These are phyloP conservation scores for Porites lutea DNA, from an alignment of 64 coral and sea anemone genomes.

Conservation along the genomic window DNA sequence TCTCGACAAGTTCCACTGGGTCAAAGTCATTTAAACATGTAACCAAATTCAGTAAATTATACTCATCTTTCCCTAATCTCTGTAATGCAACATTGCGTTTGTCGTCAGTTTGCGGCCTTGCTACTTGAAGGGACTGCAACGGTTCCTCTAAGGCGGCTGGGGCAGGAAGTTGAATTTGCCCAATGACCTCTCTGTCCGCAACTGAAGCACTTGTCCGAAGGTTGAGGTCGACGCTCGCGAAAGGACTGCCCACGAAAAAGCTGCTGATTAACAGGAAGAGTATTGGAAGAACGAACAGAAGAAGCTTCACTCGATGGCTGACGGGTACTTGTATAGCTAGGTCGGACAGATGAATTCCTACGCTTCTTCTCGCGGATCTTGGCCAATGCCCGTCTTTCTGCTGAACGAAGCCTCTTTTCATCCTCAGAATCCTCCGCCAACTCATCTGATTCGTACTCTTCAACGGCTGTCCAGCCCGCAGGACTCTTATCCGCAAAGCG, in stretches of 20 bases:
- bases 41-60: conserved; percentile 58
- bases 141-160: conserved; percentile 28
- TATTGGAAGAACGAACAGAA: conserved; percentile 9
- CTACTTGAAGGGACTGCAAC: conserved; percentile 31
- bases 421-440: conserved; percentile 62
- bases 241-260: conserved; percentile 44
- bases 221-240: conserved; percentile 58
- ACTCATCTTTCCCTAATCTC: conserved; percentile 55
- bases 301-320: background rate
- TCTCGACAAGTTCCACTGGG: too few species aligned
- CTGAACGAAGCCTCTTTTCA: conserved; percentile 42
- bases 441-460: too few species aligned
- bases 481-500: conserved; percentile 69
- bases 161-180: conserved; percentile 34
- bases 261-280: conserved; percentile 37
- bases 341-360: background rate
- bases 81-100: conserved; percentile 4
- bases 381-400: conserved; percentile 26
- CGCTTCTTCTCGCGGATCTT: conserved; percentile 43
- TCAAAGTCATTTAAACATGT: too few species aligned
- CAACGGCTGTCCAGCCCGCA: conserved; percentile 54
- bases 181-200: conserved; percentile 61
- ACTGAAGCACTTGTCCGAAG: conserved; percentile 63
- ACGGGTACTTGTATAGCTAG: background rate
- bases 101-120: conserved; percentile 1